Conservation (phyloP, 1,140 invertebrate genomes). For the Hestina assimilis region DNA sequence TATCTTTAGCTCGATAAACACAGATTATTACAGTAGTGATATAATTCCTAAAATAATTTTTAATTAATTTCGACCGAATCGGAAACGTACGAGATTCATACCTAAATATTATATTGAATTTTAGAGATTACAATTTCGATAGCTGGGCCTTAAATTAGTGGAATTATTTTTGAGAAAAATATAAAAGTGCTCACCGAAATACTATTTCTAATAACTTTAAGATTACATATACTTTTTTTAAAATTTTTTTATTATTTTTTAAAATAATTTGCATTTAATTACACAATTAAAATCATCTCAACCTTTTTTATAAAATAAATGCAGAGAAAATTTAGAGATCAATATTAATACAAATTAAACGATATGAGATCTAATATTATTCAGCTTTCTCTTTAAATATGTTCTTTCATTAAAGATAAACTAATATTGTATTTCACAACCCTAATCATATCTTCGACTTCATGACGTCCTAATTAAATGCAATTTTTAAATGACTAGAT, state of each 20-base stretch:
- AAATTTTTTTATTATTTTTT: slow-evolving; percentile 46
- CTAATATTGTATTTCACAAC: slow-evolving; percentile 75
- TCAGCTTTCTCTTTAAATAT: slow-evolving; percentile 42
- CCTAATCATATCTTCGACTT: slow-evolving; percentile 60
- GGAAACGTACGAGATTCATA: slow-evolving; percentile 47
- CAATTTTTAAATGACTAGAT: slow-evolving; percentile 66
- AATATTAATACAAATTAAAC: slow-evolving; percentile 50
- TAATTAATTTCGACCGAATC: slow-evolving; percentile 5
- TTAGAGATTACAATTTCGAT: slow-evolving; percentile 42
- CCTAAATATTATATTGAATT: slow-evolving; percentile 41
- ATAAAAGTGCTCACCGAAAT: slow-evolving; percentile 47
- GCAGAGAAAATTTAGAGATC: slow-evolving; percentile 69
- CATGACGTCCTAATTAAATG: slow-evolving; percentile 49
- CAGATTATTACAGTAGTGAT: slow-evolving; percentile 1
- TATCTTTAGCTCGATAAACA: slow-evolving; percentile 3
- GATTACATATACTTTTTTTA: slow-evolving; percentile 26
- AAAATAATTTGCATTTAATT: slow-evolving; percentile 18
- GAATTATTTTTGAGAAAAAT: slow-evolving; percentile 44
- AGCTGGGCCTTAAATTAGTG: slow-evolving; percentile 55
- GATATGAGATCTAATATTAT: slow-evolving; percentile 62
- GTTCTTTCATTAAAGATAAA: slow-evolving; percentile 48
- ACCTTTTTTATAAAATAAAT: slow-evolving; percentile 53
- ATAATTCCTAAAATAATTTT: slow-evolving; percentile 4
- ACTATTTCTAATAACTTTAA: slow-evolving; percentile 25
- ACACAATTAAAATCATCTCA: background rate